Conservation (phyloP, 2,888 invertebrate species). For the Melanostoma scalare region DNA sequence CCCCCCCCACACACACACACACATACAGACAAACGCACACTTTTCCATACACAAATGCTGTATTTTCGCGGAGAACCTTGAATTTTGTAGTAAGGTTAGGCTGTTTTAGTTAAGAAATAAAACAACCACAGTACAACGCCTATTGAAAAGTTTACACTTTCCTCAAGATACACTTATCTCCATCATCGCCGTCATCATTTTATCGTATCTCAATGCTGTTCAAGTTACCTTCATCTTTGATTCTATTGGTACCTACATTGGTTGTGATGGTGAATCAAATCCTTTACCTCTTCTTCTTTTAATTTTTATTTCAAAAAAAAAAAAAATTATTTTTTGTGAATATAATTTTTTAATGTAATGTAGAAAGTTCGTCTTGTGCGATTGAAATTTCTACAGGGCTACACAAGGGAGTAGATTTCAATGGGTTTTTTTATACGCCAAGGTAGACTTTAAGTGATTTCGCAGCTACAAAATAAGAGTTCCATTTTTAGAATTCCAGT, state of each 20-base stretch:
- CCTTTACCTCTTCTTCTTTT: constrained; percentile 28
- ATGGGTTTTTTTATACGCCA: constrained; percentile 37
- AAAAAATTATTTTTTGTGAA: constrained; percentile 6
- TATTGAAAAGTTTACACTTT: constrained; percentile 73
- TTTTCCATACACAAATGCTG: constrained; percentile 38
- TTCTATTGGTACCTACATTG: constrained; percentile 46
- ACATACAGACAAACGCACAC: constrained; percentile 20
- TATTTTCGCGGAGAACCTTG: constrained; percentile 58
- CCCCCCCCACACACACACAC: constrained; percentile 5
- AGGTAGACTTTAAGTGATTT: constrained; percentile 69
- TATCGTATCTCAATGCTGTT: constrained; percentile 54
- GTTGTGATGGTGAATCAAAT: constrained; percentile 59
- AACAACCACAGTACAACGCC: constrained; percentile 69
- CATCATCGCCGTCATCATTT: constrained; percentile 68
- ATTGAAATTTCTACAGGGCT: constrained; percentile 58
- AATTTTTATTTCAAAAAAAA: constrained; percentile 1
- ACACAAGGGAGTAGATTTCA: constrained; percentile 21
- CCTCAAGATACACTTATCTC: constrained; percentile 64
- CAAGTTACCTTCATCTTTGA: constrained; percentile 72
- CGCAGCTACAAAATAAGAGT: constrained; percentile 39
- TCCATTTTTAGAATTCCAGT: constrained; percentile 18
- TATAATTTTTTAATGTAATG: constrained; percentile 60
- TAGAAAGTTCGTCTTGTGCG: constrained; percentile 49
- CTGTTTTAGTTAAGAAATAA: constrained; percentile 63
- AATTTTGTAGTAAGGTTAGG: constrained; percentile 67